phyloP scores from a whole-genome alignment of 2,113 vertebrate genomes.

The Butorides virescens region DNA sequence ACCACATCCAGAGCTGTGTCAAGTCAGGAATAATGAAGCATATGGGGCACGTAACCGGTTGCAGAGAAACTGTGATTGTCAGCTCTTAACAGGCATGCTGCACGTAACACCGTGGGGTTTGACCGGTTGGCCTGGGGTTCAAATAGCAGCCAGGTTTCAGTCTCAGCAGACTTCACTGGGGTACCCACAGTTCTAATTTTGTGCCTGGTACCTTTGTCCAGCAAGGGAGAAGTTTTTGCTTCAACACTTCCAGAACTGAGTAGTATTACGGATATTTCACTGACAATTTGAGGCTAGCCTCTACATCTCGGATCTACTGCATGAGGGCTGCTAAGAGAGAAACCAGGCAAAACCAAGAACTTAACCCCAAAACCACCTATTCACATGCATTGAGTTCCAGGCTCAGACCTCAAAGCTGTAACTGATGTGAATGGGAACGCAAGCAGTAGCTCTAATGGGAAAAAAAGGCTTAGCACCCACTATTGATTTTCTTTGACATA shows the following conservation, averaged over 20 bases:
- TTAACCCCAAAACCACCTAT: neutral
- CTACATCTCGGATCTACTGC: neutral
- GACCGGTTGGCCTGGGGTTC: neutral
- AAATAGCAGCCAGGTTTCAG: neutral
- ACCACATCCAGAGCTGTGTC: rapidly evolving
- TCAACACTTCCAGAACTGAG: neutral
- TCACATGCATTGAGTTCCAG: neutral
- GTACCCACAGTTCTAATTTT: neutral
- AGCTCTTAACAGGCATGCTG: neutral
- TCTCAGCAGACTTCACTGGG: neutral
- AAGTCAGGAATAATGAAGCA: rapidly evolving
- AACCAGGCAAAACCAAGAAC: neutral
- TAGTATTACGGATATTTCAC: rapidly evolving
- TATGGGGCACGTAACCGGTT: rapidly evolving
- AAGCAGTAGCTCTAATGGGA: neutral
- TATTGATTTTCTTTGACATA: neutral
- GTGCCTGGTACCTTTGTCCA: neutral
- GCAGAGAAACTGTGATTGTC: neutral
- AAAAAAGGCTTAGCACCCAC: neutral
- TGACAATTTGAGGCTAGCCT: neutral
- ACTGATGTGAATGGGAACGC: neutral
- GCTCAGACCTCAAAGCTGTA: neutral
- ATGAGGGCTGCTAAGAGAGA: neutral
- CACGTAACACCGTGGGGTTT: neutral
- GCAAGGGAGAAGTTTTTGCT: neutral